These are phyloP conservation scores for Sciaenops ocellatus DNA, from an alignment of 2,797 vertebrate genomes.

Conservation along the genomic window DNA sequence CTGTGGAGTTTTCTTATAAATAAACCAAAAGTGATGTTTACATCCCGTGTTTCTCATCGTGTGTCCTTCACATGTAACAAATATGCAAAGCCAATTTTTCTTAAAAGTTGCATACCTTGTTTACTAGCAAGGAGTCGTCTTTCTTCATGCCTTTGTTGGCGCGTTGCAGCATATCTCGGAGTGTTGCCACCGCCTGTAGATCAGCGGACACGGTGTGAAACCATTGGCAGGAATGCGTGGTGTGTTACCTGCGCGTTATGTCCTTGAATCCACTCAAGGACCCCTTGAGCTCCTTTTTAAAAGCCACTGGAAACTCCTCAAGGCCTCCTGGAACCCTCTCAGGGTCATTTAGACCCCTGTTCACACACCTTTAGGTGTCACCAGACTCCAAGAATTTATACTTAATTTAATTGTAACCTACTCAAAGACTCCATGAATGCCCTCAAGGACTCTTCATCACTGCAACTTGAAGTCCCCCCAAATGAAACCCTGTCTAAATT, in stretches of 20 bases:
- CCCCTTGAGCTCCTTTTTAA: not conserved
- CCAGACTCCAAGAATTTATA: not conserved
- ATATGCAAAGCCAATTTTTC: not conserved
- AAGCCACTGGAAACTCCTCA: not conserved
- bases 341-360: not conserved
- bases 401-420: not conserved
- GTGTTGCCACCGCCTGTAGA: not conserved
- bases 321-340: not conserved
- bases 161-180: not conserved
- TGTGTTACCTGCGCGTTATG: not conserved
- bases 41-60: not conserved
- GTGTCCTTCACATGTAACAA: not conserved
- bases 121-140: not conserved
- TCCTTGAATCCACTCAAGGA: not conserved
- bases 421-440: not conserved
- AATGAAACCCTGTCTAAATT: constrained; percentile 1
- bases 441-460: constrained; percentile 12
- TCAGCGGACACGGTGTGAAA: not conserved
- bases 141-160: not conserved
- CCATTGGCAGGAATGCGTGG: not conserved
- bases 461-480: not conserved
- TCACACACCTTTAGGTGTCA: not conserved
- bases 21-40: not conserved
- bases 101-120: not conserved
- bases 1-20: not conserved